Evolutionary conservation across 2,797 vertebrate species (phyloP).

Genomic region (Neoniphon sammara): DNA sequence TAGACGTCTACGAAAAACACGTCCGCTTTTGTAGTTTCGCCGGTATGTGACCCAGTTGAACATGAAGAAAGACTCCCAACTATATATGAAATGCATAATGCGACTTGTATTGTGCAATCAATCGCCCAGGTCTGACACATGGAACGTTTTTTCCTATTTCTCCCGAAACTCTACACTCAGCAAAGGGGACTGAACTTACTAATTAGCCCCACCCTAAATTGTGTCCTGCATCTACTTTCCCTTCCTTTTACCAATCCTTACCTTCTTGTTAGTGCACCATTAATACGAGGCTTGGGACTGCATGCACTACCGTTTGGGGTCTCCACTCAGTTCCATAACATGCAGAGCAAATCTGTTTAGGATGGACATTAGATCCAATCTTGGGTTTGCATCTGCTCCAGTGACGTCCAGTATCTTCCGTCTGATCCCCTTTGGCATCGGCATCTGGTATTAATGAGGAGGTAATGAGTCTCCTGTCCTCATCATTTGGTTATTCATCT

Average conservation of each 20-base stretch:
- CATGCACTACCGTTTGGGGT: conserved; percentile 16
- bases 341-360: conserved; percentile 74
- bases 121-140: background rate
- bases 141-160: background rate
- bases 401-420: conserved; percentile 64
- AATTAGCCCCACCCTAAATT: background rate
- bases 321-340: conserved; percentile 65
- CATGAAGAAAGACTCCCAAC: conserved; percentile 7
- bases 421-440: conserved; percentile 63
- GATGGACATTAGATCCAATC: conserved; percentile 77
- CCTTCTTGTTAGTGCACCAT: background rate
- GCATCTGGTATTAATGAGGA: conserved; percentile 80
- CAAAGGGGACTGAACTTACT: too few species aligned
- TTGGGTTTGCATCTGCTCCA: conserved; percentile 71
- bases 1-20: conserved; percentile 44
- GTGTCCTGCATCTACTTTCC: conserved; percentile 14
- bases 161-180: background rate
- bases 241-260: conserved; percentile 44
- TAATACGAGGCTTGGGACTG: conserved; percentile 23
- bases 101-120: too few species aligned
- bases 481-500: conserved; percentile 71
- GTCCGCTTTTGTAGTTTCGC: conserved; percentile 42
- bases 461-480: conserved; percentile 77
- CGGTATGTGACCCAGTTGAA: conserved; percentile 8
- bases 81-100: conserved; percentile 10